Evolutionary conservation across 2,113 vertebrate genomes (phyloP).

Genomic region (Porphyrio hochstetteri): DNA sequence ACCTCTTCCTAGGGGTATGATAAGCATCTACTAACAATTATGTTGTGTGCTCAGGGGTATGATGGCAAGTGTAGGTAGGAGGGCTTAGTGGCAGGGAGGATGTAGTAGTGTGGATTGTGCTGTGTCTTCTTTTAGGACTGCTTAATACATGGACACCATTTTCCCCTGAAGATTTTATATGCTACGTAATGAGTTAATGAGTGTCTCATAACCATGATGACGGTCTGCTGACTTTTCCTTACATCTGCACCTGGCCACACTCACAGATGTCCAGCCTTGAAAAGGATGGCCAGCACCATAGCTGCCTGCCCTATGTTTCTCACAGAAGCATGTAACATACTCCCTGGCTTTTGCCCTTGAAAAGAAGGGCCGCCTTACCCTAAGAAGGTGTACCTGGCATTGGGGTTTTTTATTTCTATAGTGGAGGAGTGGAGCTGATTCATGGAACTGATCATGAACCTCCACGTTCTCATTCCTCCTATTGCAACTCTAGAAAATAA

Average conservation of each 20-base stretch:
- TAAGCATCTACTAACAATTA: background rate
- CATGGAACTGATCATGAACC: background rate
- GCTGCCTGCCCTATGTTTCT: background rate
- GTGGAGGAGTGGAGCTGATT: background rate
- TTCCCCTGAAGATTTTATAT: background rate
- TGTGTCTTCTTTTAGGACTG: background rate
- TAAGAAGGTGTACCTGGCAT: background rate
- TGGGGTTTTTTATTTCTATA: background rate
- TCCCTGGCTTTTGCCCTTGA: background rate
- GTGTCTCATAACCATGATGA: fast-evolving
- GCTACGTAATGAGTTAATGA: background rate
- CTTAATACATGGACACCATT: background rate
- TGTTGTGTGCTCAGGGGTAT: background rate
- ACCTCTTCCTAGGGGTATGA: background rate
- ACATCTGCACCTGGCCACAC: background rate
- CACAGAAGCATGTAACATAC: background rate
- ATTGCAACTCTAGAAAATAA: background rate
- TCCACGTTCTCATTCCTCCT: background rate
- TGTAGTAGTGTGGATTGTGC: background rate
- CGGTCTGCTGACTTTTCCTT: background rate
- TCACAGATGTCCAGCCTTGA: background rate
- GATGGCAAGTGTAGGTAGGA: background rate
- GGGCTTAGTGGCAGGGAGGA: background rate
- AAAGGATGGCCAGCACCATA: background rate
- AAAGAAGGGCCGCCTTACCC: background rate